A percentile compares a stretch with the other conserved stretches of the same genome.
phyloP scores from a whole-genome alignment of 2,888 invertebrate genomes.

The Trypoxylon attenuatum region DNA sequence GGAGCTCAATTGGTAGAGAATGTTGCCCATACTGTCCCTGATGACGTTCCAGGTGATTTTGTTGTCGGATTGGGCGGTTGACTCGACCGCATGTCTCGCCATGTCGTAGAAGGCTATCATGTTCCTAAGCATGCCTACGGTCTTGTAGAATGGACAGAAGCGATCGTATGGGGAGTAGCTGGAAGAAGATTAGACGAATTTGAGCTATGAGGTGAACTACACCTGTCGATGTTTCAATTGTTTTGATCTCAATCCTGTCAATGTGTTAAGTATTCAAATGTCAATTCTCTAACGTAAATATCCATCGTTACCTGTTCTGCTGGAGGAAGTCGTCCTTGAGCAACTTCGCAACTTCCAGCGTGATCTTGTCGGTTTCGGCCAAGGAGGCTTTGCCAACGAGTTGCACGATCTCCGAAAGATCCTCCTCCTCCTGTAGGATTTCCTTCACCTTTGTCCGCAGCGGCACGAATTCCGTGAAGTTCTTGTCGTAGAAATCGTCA shows the following conservation, averaged over 20 bases:
- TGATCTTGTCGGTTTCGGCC: slow-evolving; percentile 99
- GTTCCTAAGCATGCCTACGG: slow-evolving; percentile 98
- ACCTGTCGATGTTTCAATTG: too few relatives aligned
- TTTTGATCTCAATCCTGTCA: neutral
- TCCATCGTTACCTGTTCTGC: slow-evolving; percentile 88
- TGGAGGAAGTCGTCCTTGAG: slow-evolving; percentile 99
- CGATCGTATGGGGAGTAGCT: slow-evolving; percentile 94
- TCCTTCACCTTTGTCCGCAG: slow-evolving; percentile 97
- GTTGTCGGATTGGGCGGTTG: slow-evolving; percentile 98
- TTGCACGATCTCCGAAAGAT: slow-evolving; percentile 99
- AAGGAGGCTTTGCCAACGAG: slow-evolving; percentile 99
- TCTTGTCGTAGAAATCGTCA: slow-evolving; percentile 99
- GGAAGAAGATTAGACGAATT: too few relatives aligned
- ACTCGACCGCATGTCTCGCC: slow-evolving; percentile 97
- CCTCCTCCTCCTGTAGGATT: slow-evolving; percentile 98
- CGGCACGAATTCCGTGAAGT: slow-evolving; percentile 97
- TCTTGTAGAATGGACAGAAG: slow-evolving; percentile 99
- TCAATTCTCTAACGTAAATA: neutral
- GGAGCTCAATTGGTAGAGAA: slow-evolving; percentile 96
- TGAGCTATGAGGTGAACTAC: too few relatives aligned
- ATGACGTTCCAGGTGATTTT: slow-evolving; percentile 99
- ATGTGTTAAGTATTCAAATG: neutral
- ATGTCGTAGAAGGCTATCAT: slow-evolving; percentile 99
- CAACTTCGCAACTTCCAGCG: slow-evolving; percentile 97
- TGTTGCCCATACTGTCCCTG: slow-evolving; percentile 96